Evolutionary conservation across 2,113 vertebrate genomes (phyloP).

Genomic region (Empidonax traillii): DNA sequence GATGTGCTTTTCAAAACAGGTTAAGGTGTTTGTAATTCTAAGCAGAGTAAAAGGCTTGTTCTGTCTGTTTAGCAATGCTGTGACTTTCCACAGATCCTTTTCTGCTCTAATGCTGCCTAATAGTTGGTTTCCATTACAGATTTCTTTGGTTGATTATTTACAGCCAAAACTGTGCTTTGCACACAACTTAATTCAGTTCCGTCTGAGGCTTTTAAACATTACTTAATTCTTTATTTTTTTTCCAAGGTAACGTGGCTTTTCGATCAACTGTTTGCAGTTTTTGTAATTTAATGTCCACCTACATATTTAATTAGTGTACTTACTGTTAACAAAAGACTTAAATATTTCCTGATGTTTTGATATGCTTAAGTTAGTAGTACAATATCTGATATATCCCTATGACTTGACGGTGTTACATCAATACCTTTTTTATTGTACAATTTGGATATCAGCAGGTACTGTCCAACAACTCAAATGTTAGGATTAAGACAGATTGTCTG

Average conservation of each 20-base stretch:
- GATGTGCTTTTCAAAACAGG: constrained; percentile 9
- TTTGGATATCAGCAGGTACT: neutral
- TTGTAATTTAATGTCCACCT: neutral
- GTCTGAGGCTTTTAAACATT: neutral
- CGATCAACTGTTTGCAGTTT: neutral
- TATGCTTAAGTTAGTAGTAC: neutral
- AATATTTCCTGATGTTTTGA: neutral
- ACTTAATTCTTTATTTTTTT: neutral
- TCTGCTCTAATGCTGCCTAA: neutral
- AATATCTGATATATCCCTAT: neutral
- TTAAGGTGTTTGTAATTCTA: constrained; percentile 10
- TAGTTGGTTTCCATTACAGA: neutral
- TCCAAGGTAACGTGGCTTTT: neutral
- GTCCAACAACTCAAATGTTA: neutral
- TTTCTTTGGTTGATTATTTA: neutral
- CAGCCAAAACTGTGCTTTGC: neutral
- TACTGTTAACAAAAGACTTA: neutral
- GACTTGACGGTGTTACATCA: neutral
- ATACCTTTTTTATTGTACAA: neutral
- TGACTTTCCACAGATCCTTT: neutral
- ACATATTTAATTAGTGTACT: neutral
- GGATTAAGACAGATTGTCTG: neutral
- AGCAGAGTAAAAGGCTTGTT: neutral
- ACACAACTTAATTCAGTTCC: neutral
- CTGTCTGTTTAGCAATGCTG: neutral